Percentiles rank a stretch among this genome's conserved stretches.
Evolutionary conservation across 2,888 invertebrate genomes (phyloP).

Genomic region (Temnothorax ravouxi): DNA sequence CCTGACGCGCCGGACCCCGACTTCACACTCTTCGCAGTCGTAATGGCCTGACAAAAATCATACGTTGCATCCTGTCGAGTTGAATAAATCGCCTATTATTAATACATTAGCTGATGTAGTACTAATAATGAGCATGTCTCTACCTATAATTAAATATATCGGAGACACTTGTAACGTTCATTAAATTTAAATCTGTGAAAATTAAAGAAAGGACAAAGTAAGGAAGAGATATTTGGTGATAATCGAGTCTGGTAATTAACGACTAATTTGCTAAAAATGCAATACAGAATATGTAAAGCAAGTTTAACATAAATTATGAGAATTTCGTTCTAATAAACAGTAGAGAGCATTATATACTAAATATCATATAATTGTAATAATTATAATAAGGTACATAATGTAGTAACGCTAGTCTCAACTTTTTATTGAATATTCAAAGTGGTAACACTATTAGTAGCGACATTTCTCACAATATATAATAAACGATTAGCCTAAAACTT

Average conservation of each 20-base stretch:
- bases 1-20: not conserved
- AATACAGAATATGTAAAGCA: not conserved
- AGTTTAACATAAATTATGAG: not conserved
- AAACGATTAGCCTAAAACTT: slow-evolving; percentile 74
- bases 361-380: slow-evolving; percentile 33
- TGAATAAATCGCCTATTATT: not conserved
- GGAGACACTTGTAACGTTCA: not conserved
- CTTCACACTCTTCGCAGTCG: slow-evolving; percentile 20
- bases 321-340: not conserved
- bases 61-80: not conserved
- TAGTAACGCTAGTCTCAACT: slow-evolving; percentile 70
- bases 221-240: not conserved
- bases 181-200: not conserved
- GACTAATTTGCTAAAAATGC: not conserved
- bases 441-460: slow-evolving; percentile 81
- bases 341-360: slow-evolving; percentile 35
- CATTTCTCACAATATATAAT: slow-evolving; percentile 76
- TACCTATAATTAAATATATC: not conserved
- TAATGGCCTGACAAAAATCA: slow-evolving; percentile 17
- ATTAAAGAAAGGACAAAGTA: not conserved
- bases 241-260: not conserved
- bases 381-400: slow-evolving; percentile 37
- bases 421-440: slow-evolving; percentile 83
- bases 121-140: not conserved
- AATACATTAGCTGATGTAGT: not conserved